These are phyloP conservation scores for Trachemys scripta DNA, from an alignment of 2,113 vertebrate species.

Conservation along the genomic window DNA sequence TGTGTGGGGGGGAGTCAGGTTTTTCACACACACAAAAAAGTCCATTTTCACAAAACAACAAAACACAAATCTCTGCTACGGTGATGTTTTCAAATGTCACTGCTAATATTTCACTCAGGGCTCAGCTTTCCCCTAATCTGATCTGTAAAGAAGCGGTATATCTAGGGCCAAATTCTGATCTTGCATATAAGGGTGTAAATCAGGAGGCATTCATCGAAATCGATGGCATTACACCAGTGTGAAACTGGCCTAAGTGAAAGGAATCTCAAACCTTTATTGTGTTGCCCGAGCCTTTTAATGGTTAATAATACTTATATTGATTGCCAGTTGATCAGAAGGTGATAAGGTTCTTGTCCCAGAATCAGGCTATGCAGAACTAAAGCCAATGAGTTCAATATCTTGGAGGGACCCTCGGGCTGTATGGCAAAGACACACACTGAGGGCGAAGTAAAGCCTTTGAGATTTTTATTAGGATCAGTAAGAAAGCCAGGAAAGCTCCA, in stretches of 20 bases:
- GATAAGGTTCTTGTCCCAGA: neutral
- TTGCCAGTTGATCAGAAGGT: no score
- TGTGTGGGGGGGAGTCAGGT: neutral
- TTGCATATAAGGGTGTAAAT: neutral
- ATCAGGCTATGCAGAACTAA: neutral
- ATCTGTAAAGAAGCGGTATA: neutral
- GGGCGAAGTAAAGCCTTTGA: neutral
- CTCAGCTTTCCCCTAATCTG: neutral
- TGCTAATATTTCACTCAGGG: neutral
- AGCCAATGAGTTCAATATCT: neutral
- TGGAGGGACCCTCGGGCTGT: neutral
- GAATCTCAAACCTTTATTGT: neutral
- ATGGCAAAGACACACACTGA: neutral
- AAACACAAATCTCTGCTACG: neutral
- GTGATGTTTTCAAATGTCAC: neutral
- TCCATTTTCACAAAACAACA: neutral
- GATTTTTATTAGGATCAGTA: no score
- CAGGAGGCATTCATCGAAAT: neutral
- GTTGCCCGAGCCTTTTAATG: no score
- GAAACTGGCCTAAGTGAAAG: neutral
- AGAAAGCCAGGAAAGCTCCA: neutral
- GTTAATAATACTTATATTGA: no score
- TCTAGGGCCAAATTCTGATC: neutral
- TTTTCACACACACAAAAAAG: neutral
- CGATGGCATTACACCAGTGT: accelerated